Evolutionary conservation across 2,797 vertebrate genomes (phyloP), one percentile per base, ranked within the genome.

Genomic region (Parauchenoglanis punctatus): DNA sequence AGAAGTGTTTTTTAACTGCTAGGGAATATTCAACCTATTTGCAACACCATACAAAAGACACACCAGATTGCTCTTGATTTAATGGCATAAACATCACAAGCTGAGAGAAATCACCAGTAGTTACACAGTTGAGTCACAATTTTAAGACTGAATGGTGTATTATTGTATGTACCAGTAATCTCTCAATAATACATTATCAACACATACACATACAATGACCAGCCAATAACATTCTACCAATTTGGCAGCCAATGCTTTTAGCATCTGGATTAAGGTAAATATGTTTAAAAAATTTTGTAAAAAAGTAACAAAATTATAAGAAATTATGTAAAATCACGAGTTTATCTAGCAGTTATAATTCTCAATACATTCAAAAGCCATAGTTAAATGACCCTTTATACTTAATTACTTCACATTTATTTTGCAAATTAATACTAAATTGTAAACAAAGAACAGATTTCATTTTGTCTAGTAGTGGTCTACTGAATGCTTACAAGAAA

Each of bases 241-340:
- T 49, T 65, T 67, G 56, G 86, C 72, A 84, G 78, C 13, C 83
- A n/a, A 86, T 58, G 59, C 23, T 35, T 81, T 68, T 81, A 15
- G 52, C 77, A 81, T 56, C 35, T 85, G 44, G 46, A 89, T 87
- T 88, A 86, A 28, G 28, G 84, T 70, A 89, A 77, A 87, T 87
- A 72, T 76, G 65, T 85, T 81, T 80, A 83, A 83, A 52, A 81
- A 70, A 82, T 70, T 81, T 23, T 44, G 82, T 89, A 89, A 15
- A 89, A 90, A 90, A 90, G 40, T 61, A 72, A 82, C 61, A 88
- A 81, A 85, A 91, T 88, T 91, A 86, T 59, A 89, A 87, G 90
- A 89, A 91, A 90, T 90, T 89, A 84, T 78, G 52, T n/a, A 91
- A 88, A 81, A 54, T 88, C 68, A 85, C 70, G 58, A 77, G 44